Percentiles rank a stretch among this genome's conserved stretches.
phyloP scores from a whole-genome alignment of 1,140 invertebrate species.

The Mesaphorura yosii region DNA sequence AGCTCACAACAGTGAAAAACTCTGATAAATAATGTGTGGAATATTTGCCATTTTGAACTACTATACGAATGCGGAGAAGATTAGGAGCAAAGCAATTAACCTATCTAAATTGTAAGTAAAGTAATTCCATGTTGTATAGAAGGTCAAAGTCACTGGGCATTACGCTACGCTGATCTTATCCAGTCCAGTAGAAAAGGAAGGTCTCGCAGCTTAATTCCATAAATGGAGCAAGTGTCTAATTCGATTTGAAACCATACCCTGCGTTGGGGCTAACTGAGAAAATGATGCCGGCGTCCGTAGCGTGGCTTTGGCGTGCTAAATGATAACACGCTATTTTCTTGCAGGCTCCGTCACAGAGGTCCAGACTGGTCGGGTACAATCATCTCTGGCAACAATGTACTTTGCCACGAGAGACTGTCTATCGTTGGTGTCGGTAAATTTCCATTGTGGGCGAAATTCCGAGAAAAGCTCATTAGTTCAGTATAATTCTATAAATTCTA shows the following conservation, averaged over 20 bases:
- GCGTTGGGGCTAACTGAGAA: background rate
- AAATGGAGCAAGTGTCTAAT: no score
- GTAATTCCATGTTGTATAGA: no score
- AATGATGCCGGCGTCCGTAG: background rate
- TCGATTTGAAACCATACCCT: background rate
- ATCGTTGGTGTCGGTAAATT: slow-evolving; percentile 13
- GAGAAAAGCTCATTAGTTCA: background rate
- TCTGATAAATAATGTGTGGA: slow-evolving; percentile 17
- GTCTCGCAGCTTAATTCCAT: no score
- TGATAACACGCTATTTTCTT: background rate
- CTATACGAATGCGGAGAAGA: background rate
- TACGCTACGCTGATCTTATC: no score
- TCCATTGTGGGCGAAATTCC: background rate
- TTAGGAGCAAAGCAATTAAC: slow-evolving; percentile 4
- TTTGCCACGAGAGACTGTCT: slow-evolving; percentile 15
- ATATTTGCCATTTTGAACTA: slow-evolving; percentile 14
- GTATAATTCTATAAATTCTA: background rate
- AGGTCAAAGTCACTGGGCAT: no score
- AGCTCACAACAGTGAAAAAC: no score
- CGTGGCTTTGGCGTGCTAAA: background rate
- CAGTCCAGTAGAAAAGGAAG: no score
- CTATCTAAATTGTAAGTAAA: slow-evolving; percentile 10
- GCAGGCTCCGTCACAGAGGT: slow-evolving; percentile 11
- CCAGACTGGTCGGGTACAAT: slow-evolving; percentile 12
- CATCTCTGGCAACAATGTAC: slow-evolving; percentile 2